Evolutionary conservation across 1,140 invertebrate species (phyloP).

Genomic region (Augochlora pura): DNA sequence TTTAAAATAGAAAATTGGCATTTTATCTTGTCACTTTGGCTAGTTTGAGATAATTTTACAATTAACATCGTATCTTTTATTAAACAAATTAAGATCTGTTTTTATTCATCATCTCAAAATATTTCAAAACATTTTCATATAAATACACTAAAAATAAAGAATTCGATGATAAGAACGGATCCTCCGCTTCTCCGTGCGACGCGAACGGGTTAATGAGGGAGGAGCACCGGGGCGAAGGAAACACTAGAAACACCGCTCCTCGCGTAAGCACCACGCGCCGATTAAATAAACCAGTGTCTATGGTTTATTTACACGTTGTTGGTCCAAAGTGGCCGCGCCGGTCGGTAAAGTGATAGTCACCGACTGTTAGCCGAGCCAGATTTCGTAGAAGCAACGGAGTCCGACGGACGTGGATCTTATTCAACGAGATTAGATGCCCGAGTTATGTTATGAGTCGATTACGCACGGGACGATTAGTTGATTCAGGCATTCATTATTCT

Average conservation of each 20-base stretch:
- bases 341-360: conserved; percentile 70
- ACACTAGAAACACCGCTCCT: neutral
- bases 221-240: too few species aligned
- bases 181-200: too few species aligned
- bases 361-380: conserved; percentile 58
- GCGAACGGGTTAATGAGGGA: too few species aligned
- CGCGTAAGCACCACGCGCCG: neutral
- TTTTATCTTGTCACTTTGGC: too few species aligned
- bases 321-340: conserved; percentile 63
- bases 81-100: too few species aligned
- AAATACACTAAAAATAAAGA: too few species aligned
- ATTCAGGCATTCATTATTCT: conserved; percentile 17
- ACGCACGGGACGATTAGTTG: conserved; percentile 34
- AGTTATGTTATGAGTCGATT: conserved; percentile 19
- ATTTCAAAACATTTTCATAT: too few species aligned
- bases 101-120: too few species aligned
- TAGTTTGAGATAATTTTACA: too few species aligned
- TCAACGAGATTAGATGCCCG: conserved; percentile 51
- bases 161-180: too few species aligned
- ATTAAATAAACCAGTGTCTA: conserved; percentile 49
- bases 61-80: too few species aligned
- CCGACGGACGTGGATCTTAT: conserved; percentile 48
- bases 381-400: conserved; percentile 58
- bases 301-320: conserved; percentile 69
- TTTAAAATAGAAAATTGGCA: too few species aligned